A percentile compares a stretch with the other conserved stretches of the same genome.
phyloP scores from a whole-genome alignment of 2,113 vertebrate species.

The Tragelaphus buxtoni region DNA sequence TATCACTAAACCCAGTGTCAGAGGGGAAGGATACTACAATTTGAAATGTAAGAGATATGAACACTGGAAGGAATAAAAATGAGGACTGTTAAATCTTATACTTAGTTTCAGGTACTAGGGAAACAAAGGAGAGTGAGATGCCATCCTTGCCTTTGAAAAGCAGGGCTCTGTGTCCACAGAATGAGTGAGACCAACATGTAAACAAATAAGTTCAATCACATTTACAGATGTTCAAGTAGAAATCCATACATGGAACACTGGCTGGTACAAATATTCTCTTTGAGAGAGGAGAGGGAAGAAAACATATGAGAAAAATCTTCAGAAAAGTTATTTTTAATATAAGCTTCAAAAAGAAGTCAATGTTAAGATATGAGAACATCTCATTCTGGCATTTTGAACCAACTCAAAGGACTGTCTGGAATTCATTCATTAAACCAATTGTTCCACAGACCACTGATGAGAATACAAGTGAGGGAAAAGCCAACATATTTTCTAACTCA shows the following conservation, averaged over 20 bases:
- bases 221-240: background rate
- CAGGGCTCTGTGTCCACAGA: background rate
- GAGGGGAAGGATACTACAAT: background rate
- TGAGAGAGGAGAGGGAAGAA: background rate
- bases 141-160: background rate
- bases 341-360: background rate
- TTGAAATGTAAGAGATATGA: background rate
- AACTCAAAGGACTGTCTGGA: background rate
- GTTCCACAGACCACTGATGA: background rate
- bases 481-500: background rate
- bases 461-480: background rate
- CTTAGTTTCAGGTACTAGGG: background rate
- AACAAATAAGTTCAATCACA: background rate
- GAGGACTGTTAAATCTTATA: background rate
- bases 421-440: background rate
- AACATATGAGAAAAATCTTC: background rate
- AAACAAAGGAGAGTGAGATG: background rate
- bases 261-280: background rate
- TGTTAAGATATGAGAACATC: background rate
- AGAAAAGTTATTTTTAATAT: background rate
- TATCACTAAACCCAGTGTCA: background rate
- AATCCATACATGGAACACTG: background rate
- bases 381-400: background rate
- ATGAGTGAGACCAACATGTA: background rate
- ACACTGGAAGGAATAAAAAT: background rate